Evolutionary conservation across 2,888 invertebrate genomes (phyloP).

Genomic region (Cantharis flavilabris): DNA sequence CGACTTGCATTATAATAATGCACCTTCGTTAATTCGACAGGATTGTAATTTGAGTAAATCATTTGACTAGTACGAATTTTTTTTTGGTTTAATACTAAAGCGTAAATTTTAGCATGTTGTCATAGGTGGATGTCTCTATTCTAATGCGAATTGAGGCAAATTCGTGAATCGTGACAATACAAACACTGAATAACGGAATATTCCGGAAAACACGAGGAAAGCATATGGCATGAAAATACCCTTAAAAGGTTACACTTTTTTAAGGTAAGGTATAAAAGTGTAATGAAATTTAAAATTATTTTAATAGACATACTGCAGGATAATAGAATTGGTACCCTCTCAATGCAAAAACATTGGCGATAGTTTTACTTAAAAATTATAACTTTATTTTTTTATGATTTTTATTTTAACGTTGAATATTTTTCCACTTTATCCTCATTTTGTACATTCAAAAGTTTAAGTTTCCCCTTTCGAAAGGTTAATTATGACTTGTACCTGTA

Average conservation of each 20-base stretch:
- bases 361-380: background rate
- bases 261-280: conserved; percentile 21
- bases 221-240: conserved; percentile 19
- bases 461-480: conserved; percentile 29
- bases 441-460: conserved; percentile 8
- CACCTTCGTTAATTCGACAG: conserved; percentile 50
- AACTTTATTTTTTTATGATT: background rate
- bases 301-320: background rate
- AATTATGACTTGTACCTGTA: conserved; percentile 24
- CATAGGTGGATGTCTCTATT: background rate
- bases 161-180: conserved; percentile 11
- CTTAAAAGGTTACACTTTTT: conserved; percentile 1
- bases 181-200: conserved; percentile 21
- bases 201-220: conserved; percentile 19
- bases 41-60: conserved; percentile 21
- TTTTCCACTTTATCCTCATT: conserved; percentile 11
- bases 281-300: background rate
- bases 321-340: too few species aligned
- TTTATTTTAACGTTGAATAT: background rate
- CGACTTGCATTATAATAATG: conserved; percentile 46
- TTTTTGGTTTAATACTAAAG: background rate
- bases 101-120: background rate
- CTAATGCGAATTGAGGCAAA: background rate
- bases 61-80: background rate
- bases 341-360: background rate